Percentiles rank a stretch among this genome's conserved stretches.
phyloP scores from a whole-genome alignment of 2,888 invertebrate genomes.

The Ormia ochracea region DNA sequence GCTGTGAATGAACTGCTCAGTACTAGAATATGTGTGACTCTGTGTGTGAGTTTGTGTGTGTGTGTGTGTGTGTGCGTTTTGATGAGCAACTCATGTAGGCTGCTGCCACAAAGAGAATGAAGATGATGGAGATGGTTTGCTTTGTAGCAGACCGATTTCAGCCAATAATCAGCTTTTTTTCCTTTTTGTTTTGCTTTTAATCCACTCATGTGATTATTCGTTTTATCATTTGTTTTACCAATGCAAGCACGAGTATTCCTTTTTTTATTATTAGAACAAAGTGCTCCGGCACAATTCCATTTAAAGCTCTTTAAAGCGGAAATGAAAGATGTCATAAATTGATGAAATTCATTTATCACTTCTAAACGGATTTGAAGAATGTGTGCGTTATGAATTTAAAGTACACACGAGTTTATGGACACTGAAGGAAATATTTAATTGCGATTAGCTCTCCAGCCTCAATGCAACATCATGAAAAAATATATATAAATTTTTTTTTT shows the following conservation, averaged over 20 bases:
- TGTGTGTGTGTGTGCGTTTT: not conserved
- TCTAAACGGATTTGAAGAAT: not conserved
- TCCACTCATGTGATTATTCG: conserved; percentile 33
- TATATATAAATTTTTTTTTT: too few species aligned
- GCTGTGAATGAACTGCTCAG: not conserved
- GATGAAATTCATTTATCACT: conserved; percentile 74
- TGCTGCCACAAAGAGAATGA: too few species aligned
- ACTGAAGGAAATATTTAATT: not conserved
- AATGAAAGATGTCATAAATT: conserved; percentile 75
- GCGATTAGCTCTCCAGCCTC: too few species aligned
- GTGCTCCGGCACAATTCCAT: conserved; percentile 5
- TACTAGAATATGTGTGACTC: not conserved
- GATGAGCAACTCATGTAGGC: not conserved
- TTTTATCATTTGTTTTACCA: conserved; percentile 52
- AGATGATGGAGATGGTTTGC: conserved; percentile 44
- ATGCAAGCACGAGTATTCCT: too few species aligned
- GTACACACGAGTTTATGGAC: not conserved
- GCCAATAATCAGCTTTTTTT: not conserved
- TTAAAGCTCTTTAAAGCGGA: conserved; percentile 65
- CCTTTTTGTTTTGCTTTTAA: too few species aligned
- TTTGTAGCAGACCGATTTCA: conserved; percentile 26
- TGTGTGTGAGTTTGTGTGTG: not conserved
- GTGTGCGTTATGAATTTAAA: conserved; percentile 39
- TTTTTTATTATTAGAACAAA: conserved; percentile 1
- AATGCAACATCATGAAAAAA: too few species aligned